Evolutionary conservation across 2,113 vertebrate genomes (phyloP), one percentile per base, ranked within the genome.

Genomic region (Gavia stellata): DNA sequence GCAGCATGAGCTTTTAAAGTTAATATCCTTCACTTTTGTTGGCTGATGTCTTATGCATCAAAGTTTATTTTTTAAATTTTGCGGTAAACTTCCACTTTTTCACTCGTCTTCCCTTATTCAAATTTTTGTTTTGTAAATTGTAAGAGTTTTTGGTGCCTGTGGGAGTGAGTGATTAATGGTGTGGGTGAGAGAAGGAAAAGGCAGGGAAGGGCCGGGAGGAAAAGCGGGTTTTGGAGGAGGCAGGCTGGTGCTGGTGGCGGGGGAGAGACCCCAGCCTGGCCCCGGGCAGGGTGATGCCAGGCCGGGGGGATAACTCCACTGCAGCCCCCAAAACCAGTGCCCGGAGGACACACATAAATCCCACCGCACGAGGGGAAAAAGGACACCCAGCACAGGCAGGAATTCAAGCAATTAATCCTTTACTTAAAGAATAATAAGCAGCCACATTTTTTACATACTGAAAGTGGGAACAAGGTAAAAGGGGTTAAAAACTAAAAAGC

Each of bases 401-500:
- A 96, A 98, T 97, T 98, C 94, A 98, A 97, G 98, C 98, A 98
- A 98, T 98, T 98, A 98, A 98, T 98, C 97, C 97, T 98, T 98
- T 98, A 98, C 97, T 98, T 98, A 98, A 98, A 98, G 98, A 98
- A 98, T 98, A 98, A 98, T 98, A 98, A 98, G 97, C 98, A 98
- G 97, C 90, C 96, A 97, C 97, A 97, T 98, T 98, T 98, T 98
- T 98, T 98, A 98, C 96, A 97, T 96, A 97, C 96, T 74, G 80
- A 97, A 98, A 98, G 98, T 98, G 95, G 97, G 98, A 98, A 97
- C 96, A 98, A 98, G 98, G 98, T 98, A 98, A 98, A 98, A 98
- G 98, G 98, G 98, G 98, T 98, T 98, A 98, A 98, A 98, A 98
- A 98, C 98, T 98, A 98, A 98, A 98, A 98, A 98, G 98, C 98